Evolutionary conservation across 2,888 invertebrate species (phyloP).

Genomic region (Andrena hattorfiana): DNA sequence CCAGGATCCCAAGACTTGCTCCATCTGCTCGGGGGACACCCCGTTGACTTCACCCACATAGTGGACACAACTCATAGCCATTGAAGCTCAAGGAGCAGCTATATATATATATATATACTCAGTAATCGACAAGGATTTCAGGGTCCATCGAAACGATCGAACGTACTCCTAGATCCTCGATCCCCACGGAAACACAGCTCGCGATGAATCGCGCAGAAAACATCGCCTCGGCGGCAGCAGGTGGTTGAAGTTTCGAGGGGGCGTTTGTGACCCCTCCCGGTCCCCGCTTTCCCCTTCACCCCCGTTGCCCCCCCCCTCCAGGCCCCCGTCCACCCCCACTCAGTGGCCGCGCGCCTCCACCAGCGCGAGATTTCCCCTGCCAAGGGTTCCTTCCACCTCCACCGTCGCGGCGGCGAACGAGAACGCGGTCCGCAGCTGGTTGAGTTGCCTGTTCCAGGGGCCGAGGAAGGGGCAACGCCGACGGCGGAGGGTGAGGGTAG

Average conservation of each 20-base stretch:
- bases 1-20: too few relatives aligned
- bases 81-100: too few relatives aligned
- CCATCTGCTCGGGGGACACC: not conserved
- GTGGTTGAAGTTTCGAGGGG: slow-evolving; percentile 82
- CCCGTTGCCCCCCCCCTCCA: slow-evolving; percentile 21
- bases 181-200: slow-evolving; percentile 7
- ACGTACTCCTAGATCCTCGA: not conserved
- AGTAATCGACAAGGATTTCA: not conserved
- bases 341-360: slow-evolving; percentile 30
- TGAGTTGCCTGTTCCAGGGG: slow-evolving; percentile 80
- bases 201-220: slow-evolving; percentile 41
- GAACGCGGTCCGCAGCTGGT: slow-evolving; percentile 49
- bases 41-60: too few relatives aligned
- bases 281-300: slow-evolving; percentile 42
- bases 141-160: not conserved
- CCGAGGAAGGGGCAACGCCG: slow-evolving; percentile 66
- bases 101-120: too few relatives aligned
- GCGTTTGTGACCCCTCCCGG: slow-evolving; percentile 75
- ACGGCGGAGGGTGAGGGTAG: slow-evolving; percentile 61
- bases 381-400: slow-evolving; percentile 50
- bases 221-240: slow-evolving; percentile 77
- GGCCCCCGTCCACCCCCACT: slow-evolving; percentile 80
- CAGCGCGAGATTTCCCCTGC: slow-evolving; percentile 54
- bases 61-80: too few relatives aligned
- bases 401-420: slow-evolving; percentile 52